phyloP scores from a whole-genome alignment of 1,140 invertebrate genomes.

The Cotesia typhae region DNA sequence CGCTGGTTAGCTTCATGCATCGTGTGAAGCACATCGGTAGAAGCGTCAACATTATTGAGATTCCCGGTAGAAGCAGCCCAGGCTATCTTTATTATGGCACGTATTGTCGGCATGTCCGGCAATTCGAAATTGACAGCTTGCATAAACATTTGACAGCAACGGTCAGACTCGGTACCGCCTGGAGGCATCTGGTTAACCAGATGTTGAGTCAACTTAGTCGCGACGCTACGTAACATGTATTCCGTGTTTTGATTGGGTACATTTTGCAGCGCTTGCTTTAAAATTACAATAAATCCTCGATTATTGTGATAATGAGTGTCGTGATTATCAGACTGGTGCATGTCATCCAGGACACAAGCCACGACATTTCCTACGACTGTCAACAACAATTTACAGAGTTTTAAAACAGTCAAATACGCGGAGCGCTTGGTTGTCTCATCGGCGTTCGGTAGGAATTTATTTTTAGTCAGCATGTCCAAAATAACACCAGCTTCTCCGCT shows the following conservation, averaged over 20 bases:
- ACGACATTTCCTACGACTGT: constrained; percentile 85
- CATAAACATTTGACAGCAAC: constrained; percentile 65
- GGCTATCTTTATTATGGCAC: constrained; percentile 77
- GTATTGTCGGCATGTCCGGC: constrained; percentile 74
- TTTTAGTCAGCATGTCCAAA: constrained; percentile 86
- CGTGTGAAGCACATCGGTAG: constrained; percentile 73
- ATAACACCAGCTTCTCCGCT: constrained; percentile 84
- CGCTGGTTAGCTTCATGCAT: constrained; percentile 66
- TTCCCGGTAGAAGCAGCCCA: constrained; percentile 81
- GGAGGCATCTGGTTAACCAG: constrained; percentile 71
- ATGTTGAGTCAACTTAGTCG: constrained; percentile 78
- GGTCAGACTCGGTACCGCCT: constrained; percentile 62
- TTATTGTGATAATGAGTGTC: constrained; percentile 60
- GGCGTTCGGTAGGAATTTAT: constrained; percentile 85
- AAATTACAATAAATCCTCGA: constrained; percentile 65
- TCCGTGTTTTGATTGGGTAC: constrained; percentile 78
- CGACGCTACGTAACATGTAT: constrained; percentile 76
- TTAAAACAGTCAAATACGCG: constrained; percentile 87
- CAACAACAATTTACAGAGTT: constrained; percentile 87
- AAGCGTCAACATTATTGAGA: constrained; percentile 72
- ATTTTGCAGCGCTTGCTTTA: constrained; percentile 76
- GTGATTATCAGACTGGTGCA: constrained; percentile 56
- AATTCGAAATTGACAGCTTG: constrained; percentile 72
- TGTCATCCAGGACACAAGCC: constrained; percentile 71
- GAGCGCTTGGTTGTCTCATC: constrained; percentile 84